These are phyloP conservation scores for Andrena camellia DNA, from an alignment of 2,888 invertebrate species.

Conservation along the genomic window DNA sequence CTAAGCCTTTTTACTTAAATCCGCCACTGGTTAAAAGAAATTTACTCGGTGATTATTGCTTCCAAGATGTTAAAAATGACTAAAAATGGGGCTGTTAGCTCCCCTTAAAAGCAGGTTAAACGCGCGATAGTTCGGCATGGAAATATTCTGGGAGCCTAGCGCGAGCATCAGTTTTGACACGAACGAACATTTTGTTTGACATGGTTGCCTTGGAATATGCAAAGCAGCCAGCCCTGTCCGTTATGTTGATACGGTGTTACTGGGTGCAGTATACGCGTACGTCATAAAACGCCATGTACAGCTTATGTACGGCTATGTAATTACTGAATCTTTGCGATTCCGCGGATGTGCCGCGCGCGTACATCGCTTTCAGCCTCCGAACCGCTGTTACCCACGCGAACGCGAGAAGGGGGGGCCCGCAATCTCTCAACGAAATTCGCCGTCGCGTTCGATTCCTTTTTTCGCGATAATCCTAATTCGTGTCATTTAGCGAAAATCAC, in stretches of 20 bases:
- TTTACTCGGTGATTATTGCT: background rate
- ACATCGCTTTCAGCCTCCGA: conserved; percentile 42
- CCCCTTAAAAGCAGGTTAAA: conserved; percentile 3
- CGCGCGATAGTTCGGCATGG: background rate
- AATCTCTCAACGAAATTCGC: background rate
- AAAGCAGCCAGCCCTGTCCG: conserved; percentile 50
- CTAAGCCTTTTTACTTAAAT: no score
- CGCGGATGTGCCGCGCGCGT: conserved; percentile 34
- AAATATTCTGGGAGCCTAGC: background rate
- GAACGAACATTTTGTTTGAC: conserved; percentile 50
- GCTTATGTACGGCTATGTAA: conserved; percentile 59
- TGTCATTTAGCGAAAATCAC: background rate
- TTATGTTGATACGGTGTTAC: conserved; percentile 66
- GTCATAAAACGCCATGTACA: conserved; percentile 60
- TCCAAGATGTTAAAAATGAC: background rate
- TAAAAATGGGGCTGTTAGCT: no score
- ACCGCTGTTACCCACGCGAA: conserved; percentile 8
- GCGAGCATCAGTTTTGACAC: conserved; percentile 38
- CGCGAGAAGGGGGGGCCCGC: background rate
- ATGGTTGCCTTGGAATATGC: conserved; percentile 51
- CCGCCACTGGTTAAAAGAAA: no score
- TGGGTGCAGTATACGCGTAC: conserved; percentile 59
- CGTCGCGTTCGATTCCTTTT: background rate
- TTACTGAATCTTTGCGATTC: conserved; percentile 63
- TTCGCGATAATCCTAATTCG: background rate